Evolutionary conservation across 2,797 vertebrate genomes (phyloP), one percentile per base, ranked within the genome.

Genomic region (Muscicapa striata): DNA sequence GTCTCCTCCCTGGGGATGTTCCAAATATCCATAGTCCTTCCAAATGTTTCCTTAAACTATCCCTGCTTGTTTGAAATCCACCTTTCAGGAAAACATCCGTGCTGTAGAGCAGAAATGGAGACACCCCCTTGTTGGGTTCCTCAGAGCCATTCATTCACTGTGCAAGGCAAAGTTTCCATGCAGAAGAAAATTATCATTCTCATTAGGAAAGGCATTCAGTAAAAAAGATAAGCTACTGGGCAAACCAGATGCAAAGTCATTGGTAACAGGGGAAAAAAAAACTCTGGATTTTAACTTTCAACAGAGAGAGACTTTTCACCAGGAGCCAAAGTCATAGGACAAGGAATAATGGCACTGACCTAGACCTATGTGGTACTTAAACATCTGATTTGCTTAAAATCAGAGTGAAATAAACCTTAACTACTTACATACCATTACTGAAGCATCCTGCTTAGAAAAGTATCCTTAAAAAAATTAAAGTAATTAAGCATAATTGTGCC

Each of bases 181-280:
- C 21, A 58, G 30, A 80, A 84, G 13, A 27, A 86, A 38, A 40
- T 19, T 1, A 10, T 24, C 29, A 23, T 43, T 75, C 11, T 94
- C 10, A 20, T 18, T 45, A 48, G 30, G 63, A 69, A 45, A 63
- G 7, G 6, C 58, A 75, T 72, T 87, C 11, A 15, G 13, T 45
- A 29, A 55, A 75, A 30, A 75, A 49, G 13, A 57, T 18, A 59
- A 67, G 3, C 8, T 40, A 22, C 45, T 62, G n/a, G 21, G 49
- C 6, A 49, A 70, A 77, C 32, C 30, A 81, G 6, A 30, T 66
- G n/a, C 24, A 69, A 73, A 77, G 12, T 22, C 3, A 0, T 77
- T 1, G 0, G 10, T 52, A 66, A 73, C 1, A 26, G 5, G 9
- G 26, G 7, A 2, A 15, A 57, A 68, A 82, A 3, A 34, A 34